Evolutionary conservation across 2,888 invertebrate genomes (phyloP), one percentile per base, ranked within the genome.

Genomic region (Leucoma salicis): DNA sequence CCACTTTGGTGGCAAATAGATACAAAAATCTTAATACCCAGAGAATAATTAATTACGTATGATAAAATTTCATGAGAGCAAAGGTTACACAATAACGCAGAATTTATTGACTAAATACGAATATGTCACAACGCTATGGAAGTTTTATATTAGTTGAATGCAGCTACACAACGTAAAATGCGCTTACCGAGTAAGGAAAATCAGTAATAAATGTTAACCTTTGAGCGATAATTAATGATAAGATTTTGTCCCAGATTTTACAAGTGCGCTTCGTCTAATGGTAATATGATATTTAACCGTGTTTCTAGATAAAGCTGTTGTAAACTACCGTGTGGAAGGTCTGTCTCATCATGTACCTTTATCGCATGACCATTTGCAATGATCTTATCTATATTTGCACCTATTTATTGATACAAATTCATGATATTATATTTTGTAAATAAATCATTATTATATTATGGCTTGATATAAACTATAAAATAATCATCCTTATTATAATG

Each of bases 61-160:
- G 70, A 79, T 76, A 71, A 73, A 53, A 49, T 35, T 49, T 48
- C 45, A 63, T 49, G 46, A 60, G 65, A 60, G 63, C 66, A 67
- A 72, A 71, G 66, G 76, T 68, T 63, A 49, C 11, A 35, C 34
- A 68, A 73, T 75, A 69, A 60, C 21, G 36, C 6, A 11, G 36
- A 15, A 43, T 34, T 50, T 49, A n/a, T n/a, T n/a, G n/a, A 53
- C 50, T 56, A 41, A 57, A 55, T 57, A 57, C 53, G 57, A 61
- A 63, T 43, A 46, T 50, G 34, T 44, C 42, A 24, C 14, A 36
- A 28, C 38, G 49, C 44, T 50, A 41, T 41, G 39, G 27, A 15
- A 40, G 46, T 46, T 41, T 31, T 42, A 37, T 47, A 39, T 44
- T 28, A 39, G 29, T 46, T 49, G 38, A 44, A 53, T 46, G 41